Conservation (phyloP, 2,797 vertebrate genomes). For the Chloroceryle amazona region DNA sequence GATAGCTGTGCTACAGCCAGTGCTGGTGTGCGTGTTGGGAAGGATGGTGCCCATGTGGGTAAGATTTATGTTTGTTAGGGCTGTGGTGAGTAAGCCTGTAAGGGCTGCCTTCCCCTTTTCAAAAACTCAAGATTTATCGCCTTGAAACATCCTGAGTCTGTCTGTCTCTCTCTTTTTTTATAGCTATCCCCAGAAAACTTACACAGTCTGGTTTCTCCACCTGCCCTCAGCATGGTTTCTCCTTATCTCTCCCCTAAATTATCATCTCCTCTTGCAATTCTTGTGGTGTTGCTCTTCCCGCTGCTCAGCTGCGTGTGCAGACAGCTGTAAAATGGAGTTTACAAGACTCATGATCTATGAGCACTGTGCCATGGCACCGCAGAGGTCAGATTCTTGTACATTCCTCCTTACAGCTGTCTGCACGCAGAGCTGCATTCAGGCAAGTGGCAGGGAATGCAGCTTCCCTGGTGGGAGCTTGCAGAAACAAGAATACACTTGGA, state of each 20-base stretch:
- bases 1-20: not conserved
- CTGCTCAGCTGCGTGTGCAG: slow-evolving; percentile 27
- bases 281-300: not conserved
- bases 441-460: not conserved
- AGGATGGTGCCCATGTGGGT: slow-evolving; percentile 40
- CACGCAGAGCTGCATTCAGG: not conserved
- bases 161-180: not conserved
- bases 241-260: not conserved
- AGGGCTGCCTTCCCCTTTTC: slow-evolving; percentile 5
- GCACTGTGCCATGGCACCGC: not conserved
- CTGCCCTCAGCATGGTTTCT: not conserved
- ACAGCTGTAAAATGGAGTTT: slow-evolving; percentile 46
- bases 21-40: not conserved
- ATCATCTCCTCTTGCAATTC: not conserved
- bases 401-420: slow-evolving; percentile 14
- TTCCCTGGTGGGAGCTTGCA: not conserved
- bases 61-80: slow-evolving; percentile 45
- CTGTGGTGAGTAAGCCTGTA: slow-evolving; percentile 40
- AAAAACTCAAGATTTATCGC: slow-evolving; percentile 44
- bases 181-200: not conserved
- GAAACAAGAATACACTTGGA: not conserved
- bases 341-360: not conserved
- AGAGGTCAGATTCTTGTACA: not conserved
- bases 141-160: not conserved
- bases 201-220: not conserved